phyloP scores from a whole-genome alignment of 2,113 vertebrate genomes.

The Hyperopisus bebe region DNA sequence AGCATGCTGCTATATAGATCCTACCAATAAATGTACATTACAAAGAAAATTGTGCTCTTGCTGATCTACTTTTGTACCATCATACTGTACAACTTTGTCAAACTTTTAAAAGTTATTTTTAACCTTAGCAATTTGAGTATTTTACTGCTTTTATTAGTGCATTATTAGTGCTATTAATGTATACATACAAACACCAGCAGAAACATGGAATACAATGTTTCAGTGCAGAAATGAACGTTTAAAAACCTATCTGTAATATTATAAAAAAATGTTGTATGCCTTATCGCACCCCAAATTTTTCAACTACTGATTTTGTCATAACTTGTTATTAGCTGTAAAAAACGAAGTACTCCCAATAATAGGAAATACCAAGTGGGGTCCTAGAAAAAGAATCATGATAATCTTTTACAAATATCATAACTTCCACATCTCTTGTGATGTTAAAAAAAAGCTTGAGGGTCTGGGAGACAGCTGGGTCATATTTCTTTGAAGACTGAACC shows the following conservation, averaged over 20 bases:
- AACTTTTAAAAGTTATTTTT: background rate
- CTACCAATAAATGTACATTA: background rate
- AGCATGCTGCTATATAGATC: background rate
- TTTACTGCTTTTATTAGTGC: background rate
- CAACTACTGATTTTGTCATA: background rate
- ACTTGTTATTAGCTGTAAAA: background rate
- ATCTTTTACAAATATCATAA: conserved; percentile 20
- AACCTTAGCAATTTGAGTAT: background rate
- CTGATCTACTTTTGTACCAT: background rate
- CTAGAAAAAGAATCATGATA: background rate
- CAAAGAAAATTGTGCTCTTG: background rate
- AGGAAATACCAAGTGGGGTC: background rate
- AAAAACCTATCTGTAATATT: background rate
- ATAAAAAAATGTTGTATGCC: background rate
- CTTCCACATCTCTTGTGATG: conserved; percentile 12
- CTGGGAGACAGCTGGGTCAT: background rate
- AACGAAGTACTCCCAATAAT: background rate
- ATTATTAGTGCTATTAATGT: background rate
- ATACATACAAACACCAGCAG: background rate
- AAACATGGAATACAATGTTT: background rate
- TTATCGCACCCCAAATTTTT: background rate
- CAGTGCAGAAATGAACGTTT: background rate
- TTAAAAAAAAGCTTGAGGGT: conserved; percentile 9
- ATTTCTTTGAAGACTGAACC: background rate
- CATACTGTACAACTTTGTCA: background rate